These are phyloP conservation scores for Nothoprocta perdicaria DNA, from an alignment of 2,113 vertebrate genomes.

Conservation along the genomic window DNA sequence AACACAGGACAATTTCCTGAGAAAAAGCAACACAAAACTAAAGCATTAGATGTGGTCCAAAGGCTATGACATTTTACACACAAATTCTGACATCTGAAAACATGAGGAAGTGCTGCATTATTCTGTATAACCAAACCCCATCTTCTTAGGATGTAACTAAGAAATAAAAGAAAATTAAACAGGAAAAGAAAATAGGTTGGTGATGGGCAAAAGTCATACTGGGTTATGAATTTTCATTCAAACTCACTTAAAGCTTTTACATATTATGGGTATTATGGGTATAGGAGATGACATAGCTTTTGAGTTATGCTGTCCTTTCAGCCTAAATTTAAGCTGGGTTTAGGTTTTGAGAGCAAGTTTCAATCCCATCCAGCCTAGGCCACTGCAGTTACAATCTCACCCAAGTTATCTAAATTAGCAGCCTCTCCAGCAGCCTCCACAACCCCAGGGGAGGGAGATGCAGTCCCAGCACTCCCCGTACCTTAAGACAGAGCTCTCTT, in stretches of 20 bases:
- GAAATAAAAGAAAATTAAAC: neutral
- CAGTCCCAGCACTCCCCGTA: fast-evolving
- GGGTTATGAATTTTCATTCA: neutral
- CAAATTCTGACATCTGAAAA: neutral
- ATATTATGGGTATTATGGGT: fast-evolving
- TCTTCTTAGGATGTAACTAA: neutral
- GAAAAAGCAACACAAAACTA: neutral
- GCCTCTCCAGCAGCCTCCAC: neutral
- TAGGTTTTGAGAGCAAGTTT: neutral
- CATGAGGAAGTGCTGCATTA: neutral
- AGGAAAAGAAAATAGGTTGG: neutral
- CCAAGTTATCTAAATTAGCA: neutral
- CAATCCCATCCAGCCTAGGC: neutral
- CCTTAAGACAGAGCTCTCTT: neutral
- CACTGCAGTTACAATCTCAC: neutral
- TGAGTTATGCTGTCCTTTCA: neutral
- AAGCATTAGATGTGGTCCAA: neutral
- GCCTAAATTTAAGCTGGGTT: too few relatives aligned
- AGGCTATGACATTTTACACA: neutral
- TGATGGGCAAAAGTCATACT: neutral
- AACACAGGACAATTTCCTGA: fast-evolving
- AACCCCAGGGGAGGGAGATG: neutral
- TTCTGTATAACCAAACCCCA: neutral
- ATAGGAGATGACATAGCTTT: neutral
- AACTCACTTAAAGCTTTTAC: neutral